phyloP scores from a whole-genome alignment of 2,888 invertebrate genomes.

The Lordiphosa andalusiaca region DNA sequence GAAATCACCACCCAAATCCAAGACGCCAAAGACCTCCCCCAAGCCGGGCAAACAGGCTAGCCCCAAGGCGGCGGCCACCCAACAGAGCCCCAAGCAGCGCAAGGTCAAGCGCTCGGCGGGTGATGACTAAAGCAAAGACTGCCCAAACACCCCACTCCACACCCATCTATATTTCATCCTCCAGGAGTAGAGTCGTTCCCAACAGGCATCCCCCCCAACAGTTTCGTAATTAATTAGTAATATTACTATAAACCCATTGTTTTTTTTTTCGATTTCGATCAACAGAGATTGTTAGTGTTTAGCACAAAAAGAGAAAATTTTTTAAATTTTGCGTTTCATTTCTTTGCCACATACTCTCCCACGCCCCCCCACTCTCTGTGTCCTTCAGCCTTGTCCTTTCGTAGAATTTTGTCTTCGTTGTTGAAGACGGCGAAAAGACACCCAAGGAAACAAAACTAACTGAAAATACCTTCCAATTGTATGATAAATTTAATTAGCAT shows the following conservation, averaged over 20 bases:
- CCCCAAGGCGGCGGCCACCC: conserved; percentile 85
- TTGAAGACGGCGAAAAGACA: conserved; percentile 43
- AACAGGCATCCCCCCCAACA: background rate
- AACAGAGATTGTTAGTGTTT: conserved; percentile 60
- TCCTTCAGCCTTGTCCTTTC: too few species aligned
- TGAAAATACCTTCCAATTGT: conserved; percentile 37
- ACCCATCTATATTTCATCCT: conserved; percentile 7
- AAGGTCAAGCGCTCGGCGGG: conserved; percentile 88
- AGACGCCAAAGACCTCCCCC: conserved; percentile 83
- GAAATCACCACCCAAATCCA: conserved; percentile 84
- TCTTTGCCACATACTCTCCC: too few species aligned
- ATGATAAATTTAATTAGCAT: conserved; percentile 42
- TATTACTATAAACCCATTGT: conserved; percentile 32
- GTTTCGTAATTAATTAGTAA: conserved; percentile 29
- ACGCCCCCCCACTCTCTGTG: too few species aligned
- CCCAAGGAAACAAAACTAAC: conserved; percentile 8
- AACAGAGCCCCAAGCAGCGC: conserved; percentile 87
- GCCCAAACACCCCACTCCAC: conserved; percentile 13
- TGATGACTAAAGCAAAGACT: conserved; percentile 82
- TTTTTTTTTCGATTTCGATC: conserved; percentile 33
- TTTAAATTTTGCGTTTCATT: too few species aligned
- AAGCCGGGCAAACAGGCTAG: conserved; percentile 82
- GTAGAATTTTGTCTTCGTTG: conserved; percentile 54
- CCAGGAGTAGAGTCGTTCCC: background rate
- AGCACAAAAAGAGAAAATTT: conserved; percentile 12